These are phyloP conservation scores for Loris lydekkerianus DNA, from an alignment of 2,797 vertebrate genomes.

Conservation along the genomic window DNA sequence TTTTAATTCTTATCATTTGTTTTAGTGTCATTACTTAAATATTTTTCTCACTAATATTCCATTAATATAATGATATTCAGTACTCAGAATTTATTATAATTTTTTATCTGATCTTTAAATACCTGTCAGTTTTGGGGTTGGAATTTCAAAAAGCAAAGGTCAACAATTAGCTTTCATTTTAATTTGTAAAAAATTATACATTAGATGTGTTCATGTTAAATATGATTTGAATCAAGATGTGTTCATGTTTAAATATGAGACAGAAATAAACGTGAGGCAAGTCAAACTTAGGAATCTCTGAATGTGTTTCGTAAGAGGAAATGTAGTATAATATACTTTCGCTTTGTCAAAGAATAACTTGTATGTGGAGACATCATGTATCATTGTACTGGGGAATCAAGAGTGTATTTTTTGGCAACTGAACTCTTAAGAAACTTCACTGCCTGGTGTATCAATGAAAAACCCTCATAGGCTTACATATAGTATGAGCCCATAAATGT, in stretches of 20 bases:
- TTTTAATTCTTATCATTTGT: constrained; percentile 39
- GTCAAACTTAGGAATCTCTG: constrained; percentile 47
- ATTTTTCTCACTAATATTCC: constrained; percentile 40
- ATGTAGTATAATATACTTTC: neutral
- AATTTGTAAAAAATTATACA: constrained; percentile 66
- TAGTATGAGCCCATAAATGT: neutral
- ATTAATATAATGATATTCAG: constrained; percentile 55
- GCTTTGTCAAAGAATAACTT: constrained; percentile 21
- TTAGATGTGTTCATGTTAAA: constrained; percentile 40
- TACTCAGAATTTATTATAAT: constrained; percentile 63
- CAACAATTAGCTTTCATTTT: constrained; percentile 73
- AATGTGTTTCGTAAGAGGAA: constrained; percentile 54
- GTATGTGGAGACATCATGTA: neutral
- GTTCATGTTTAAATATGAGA: constrained; percentile 63
- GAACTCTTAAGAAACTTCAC: constrained; percentile 25
- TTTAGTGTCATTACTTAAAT: constrained; percentile 56
- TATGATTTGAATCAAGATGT: constrained; percentile 29
- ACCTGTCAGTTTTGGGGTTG: constrained; percentile 48
- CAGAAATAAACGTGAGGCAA: constrained; percentile 56
- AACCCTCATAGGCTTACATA: neutral
- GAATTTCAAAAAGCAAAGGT: constrained; percentile 65
- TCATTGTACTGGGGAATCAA: neutral
- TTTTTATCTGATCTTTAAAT: constrained; percentile 69
- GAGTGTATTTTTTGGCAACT: neutral
- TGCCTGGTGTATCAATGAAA: neutral